phyloP scores from a whole-genome alignment of 2,888 invertebrate genomes.

The Cantharis rufa region DNA sequence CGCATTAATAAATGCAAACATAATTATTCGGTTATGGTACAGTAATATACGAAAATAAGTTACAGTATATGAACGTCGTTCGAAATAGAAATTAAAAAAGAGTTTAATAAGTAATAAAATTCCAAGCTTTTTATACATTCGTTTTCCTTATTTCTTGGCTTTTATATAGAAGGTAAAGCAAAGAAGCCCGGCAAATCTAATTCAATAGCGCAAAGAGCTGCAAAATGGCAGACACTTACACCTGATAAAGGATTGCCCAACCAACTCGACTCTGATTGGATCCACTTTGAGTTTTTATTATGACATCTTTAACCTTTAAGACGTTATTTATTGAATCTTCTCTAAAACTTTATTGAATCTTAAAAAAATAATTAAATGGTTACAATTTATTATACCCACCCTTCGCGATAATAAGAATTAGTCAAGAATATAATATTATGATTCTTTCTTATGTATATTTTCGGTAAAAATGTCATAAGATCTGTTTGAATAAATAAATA shows the following conservation, averaged over 20 bases:
- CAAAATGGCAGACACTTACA: constrained; percentile 13
- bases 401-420: not conserved
- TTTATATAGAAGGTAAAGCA: constrained; percentile 10
- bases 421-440: not conserved
- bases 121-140: not conserved
- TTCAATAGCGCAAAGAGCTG: constrained; percentile 12
- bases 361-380: not conserved
- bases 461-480: not conserved
- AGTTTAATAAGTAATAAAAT: not conserved
- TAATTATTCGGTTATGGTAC: too few relatives aligned
- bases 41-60: too few relatives aligned
- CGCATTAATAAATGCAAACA: not conserved
- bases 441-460: not conserved
- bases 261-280: constrained; percentile 14
- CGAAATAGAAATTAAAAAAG: not conserved
- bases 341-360: not conserved
- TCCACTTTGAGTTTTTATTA: constrained; percentile 11
- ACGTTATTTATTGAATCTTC: not conserved
- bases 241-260: constrained; percentile 15
- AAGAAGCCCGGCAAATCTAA: constrained; percentile 3
- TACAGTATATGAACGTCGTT: too few relatives aligned
- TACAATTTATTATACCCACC: not conserved
- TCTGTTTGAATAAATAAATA: not conserved
- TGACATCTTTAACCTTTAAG: constrained; percentile 15
- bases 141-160: not conserved